Evolutionary conservation across 2,888 invertebrate species (phyloP).

Genomic region (Spodoptera exigua): DNA sequence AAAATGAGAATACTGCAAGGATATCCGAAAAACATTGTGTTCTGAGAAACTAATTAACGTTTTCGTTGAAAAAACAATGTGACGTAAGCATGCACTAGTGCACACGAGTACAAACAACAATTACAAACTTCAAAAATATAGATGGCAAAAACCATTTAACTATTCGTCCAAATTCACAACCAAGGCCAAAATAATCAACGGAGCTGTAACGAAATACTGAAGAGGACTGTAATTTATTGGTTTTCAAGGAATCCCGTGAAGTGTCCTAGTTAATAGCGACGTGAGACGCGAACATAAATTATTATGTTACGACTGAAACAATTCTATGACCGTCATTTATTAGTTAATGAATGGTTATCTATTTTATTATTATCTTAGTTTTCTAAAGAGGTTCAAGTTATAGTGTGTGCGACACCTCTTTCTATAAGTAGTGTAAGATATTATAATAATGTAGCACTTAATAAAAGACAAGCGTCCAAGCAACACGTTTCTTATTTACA

Average conservation of each 20-base stretch:
- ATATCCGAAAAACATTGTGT: too few species aligned
- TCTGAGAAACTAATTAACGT: too few species aligned
- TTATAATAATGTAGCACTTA: too few species aligned
- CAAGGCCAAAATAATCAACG: slow-evolving; percentile 48
- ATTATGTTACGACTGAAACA: slow-evolving; percentile 37
- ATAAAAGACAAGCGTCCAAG: too few species aligned
- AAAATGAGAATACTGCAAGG: too few species aligned
- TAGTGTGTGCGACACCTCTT: too few species aligned
- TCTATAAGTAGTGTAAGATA: too few species aligned
- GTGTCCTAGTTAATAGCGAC: slow-evolving; percentile 39
- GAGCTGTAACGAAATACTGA: slow-evolving; percentile 40
- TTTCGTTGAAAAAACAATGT: too few species aligned
- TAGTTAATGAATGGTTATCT: slow-evolving; percentile 31
- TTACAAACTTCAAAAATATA: slow-evolving; percentile 1
- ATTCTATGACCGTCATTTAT: slow-evolving; percentile 28
- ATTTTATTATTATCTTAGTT: too few species aligned
- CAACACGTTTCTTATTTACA: too few species aligned
- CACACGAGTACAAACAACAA: neutral
- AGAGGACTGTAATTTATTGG: slow-evolving; percentile 41
- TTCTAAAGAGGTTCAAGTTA: too few species aligned
- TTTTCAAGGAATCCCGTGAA: slow-evolving; percentile 51
- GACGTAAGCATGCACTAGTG: too few species aligned
- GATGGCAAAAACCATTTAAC: slow-evolving; percentile 20
- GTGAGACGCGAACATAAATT: slow-evolving; percentile 43
- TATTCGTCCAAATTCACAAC: slow-evolving; percentile 28